A percentile compares a stretch with the other conserved stretches of the same genome.
Conservation (phyloP, 2,888 invertebrate genomes). For the Gastracanthus pulcherrimus region DNA sequence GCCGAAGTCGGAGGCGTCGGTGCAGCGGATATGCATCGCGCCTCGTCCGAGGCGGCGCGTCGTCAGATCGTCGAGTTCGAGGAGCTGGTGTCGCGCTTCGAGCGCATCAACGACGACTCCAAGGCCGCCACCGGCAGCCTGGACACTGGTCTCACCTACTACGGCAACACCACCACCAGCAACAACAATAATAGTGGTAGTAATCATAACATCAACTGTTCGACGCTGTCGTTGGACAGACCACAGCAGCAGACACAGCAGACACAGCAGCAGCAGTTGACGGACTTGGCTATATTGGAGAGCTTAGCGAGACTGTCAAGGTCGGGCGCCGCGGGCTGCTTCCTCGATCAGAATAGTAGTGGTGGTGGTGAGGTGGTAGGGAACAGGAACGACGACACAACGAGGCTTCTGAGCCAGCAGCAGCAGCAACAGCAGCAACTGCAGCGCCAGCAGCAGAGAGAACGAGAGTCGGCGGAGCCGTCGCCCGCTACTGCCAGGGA, state of each 20-base stretch:
- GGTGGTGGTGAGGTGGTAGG: not conserved
- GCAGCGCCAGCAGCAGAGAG: not conserved
- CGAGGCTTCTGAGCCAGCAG: not conserved
- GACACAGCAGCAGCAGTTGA: slow-evolving; percentile 24
- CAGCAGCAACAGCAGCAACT: too few species aligned
- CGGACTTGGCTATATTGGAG: slow-evolving; percentile 34
- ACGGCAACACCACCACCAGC: not conserved
- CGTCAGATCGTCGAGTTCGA: slow-evolving; percentile 75
- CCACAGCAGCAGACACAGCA: slow-evolving; percentile 11
- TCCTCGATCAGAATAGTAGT: slow-evolving; percentile 33
- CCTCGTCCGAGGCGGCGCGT: slow-evolving; percentile 68
- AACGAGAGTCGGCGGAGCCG: slow-evolving; percentile 1
- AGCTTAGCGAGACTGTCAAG: slow-evolving; percentile 44
- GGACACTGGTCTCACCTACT: slow-evolving; percentile 29
- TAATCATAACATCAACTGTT: not conserved
- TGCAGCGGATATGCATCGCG: slow-evolving; percentile 69
- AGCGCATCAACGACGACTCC: slow-evolving; percentile 71
- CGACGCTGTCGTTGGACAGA: slow-evolving; percentile 32
- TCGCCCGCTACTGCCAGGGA: not conserved
- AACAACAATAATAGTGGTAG: not conserved
- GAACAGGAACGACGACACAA: too few species aligned
- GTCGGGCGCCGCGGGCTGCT: slow-evolving; percentile 27
- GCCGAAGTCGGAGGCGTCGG: too few species aligned
- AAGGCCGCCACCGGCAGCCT: slow-evolving; percentile 39
- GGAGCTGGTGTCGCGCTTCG: slow-evolving; percentile 74